phyloP scores from a whole-genome alignment of 2,113 vertebrate species.

The Piliocolobus tephrosceles region DNA sequence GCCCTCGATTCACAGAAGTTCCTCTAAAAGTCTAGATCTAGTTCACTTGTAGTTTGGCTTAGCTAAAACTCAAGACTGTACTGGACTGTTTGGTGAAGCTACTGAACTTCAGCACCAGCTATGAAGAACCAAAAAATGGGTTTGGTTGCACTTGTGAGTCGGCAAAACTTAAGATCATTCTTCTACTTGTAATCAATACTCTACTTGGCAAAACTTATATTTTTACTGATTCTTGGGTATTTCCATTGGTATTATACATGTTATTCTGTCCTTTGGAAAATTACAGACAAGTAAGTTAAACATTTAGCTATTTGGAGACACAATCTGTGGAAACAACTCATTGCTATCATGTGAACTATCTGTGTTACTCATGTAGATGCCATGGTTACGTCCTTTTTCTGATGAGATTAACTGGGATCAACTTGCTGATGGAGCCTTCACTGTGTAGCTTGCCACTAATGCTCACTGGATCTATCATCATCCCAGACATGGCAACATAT shows the following conservation, averaged over 20 bases:
- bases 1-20: not conserved
- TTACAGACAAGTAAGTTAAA: not conserved
- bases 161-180: not conserved
- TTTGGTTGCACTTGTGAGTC: not conserved
- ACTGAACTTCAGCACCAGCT: not conserved
- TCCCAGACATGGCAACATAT: too few species aligned
- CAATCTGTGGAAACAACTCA: too few species aligned
- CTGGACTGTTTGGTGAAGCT: not conserved
- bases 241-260: not conserved
- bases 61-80: not conserved
- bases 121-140: not conserved
- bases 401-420: too few species aligned
- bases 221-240: not conserved
- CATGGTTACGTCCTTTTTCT: too few species aligned
- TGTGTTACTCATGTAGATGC: too few species aligned
- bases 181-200: accelerated
- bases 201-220: not conserved
- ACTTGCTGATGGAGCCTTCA: too few species aligned
- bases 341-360: too few species aligned
- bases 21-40: not conserved
- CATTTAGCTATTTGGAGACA: too few species aligned
- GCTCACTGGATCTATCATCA: too few species aligned
- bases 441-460: too few species aligned
- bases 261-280: not conserved
- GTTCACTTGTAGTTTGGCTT: not conserved